These are phyloP conservation scores for Andrena trimmerana DNA, from an alignment of 2,888 invertebrate genomes.

Conservation along the genomic window DNA sequence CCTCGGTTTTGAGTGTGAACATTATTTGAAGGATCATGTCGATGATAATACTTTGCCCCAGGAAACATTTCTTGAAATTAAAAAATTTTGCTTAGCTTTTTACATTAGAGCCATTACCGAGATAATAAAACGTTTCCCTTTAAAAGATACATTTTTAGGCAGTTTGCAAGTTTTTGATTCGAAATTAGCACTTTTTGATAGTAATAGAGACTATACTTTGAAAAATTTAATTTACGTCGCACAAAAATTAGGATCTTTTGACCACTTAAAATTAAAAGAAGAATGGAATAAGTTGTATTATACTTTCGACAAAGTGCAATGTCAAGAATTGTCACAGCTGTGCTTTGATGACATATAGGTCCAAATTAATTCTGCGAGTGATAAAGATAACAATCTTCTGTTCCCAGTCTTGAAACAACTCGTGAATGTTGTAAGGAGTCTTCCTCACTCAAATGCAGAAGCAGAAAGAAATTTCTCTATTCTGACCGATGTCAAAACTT, in stretches of 20 bases:
- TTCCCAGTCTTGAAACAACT: no score
- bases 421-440: no score
- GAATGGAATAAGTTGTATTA: slow-evolving; percentile 4
- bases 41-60: no score
- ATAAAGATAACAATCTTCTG: no score
- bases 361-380: neutral
- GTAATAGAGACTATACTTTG: neutral
- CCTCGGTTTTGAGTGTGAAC: no score
- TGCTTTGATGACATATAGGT: slow-evolving; percentile 4
- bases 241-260: slow-evolving; percentile 6
- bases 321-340: slow-evolving; percentile 6
- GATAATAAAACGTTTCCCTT: neutral
- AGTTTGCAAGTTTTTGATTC: slow-evolving; percentile 5
- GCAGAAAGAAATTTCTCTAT: no score
- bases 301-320: slow-evolving; percentile 3
- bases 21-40: no score
- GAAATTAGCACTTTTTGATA: slow-evolving; percentile 3
- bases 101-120: no score
- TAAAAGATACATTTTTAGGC: slow-evolving; percentile 7
- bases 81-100: no score
- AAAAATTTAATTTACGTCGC: slow-evolving; percentile 5
- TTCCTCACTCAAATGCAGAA: no score
- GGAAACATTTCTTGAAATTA: no score
- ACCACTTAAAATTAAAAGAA: slow-evolving; percentile 7
- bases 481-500: no score